A percentile compares a stretch with the other conserved stretches of the same genome.
Conservation (phyloP, 2,888 invertebrate species). For the Eurois occulta region DNA sequence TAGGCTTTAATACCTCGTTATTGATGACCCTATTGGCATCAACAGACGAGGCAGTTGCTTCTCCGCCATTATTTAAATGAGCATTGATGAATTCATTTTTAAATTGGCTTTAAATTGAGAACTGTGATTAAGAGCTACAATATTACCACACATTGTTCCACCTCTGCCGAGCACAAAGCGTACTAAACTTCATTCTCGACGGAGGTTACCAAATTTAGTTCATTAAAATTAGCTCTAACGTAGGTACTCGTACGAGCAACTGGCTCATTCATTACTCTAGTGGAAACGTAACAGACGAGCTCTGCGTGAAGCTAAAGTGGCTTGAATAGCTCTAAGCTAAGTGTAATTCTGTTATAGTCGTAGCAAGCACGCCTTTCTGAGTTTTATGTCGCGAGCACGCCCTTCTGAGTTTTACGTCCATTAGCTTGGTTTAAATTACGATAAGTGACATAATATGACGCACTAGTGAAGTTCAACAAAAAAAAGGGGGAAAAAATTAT, state of each 20-base stretch:
- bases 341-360: conserved; percentile 12
- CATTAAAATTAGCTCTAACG: conserved; percentile 19
- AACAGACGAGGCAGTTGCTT: neutral
- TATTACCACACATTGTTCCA: neutral
- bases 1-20: neutral
- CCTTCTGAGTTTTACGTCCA: neutral
- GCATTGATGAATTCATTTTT: neutral
- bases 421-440: neutral
- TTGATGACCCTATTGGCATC: neutral
- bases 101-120: neutral
- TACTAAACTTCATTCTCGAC: conserved; percentile 9
- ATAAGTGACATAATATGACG: too few relatives aligned
- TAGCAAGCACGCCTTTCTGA: neutral
- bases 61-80: neutral
- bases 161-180: conserved; percentile 2
- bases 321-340: neutral
- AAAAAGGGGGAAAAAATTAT: too few relatives aligned
- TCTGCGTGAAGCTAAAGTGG: neutral
- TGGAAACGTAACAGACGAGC: conserved; percentile 21
- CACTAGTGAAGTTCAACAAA: too few relatives aligned
- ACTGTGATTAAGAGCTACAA: neutral
- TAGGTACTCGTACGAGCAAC: conserved; percentile 1
- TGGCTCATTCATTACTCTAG: conserved; percentile 9
- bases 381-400: neutral
- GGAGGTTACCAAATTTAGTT: conserved; percentile 19